Evolutionary conservation across 1,140 invertebrate genomes (phyloP).

Genomic region (Phenacoccus solenopsis): DNA sequence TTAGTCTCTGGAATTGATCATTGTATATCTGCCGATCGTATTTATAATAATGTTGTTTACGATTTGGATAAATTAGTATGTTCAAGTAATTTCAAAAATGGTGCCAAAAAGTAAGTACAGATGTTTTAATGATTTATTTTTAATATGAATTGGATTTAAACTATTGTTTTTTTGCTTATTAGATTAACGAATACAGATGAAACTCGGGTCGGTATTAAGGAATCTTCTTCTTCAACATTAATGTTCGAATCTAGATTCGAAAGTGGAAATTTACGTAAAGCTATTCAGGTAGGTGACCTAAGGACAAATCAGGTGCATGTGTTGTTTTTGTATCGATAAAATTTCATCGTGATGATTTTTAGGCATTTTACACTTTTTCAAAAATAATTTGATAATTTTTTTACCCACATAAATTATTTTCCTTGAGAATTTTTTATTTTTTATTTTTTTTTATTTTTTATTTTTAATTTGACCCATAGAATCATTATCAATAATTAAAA

Average conservation of each 20-base stretch:
- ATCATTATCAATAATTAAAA: no score
- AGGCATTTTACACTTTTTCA: no score
- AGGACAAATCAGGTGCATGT: no score
- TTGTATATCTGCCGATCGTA: conserved; percentile 41
- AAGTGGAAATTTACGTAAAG: conserved; percentile 78
- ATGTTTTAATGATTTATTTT: not conserved
- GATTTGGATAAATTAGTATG: conserved; percentile 48
- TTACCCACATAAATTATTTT: no score
- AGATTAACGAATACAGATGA: conserved; percentile 44
- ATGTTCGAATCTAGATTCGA: conserved; percentile 82
- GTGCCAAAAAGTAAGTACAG: conserved; percentile 12
- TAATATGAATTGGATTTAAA: not conserved
- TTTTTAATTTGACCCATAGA: no score
- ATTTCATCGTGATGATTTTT: no score
- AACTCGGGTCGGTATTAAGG: conserved; percentile 40
- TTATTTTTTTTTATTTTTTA: no score
- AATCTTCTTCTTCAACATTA: conserved; percentile 36
- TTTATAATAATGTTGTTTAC: conserved; percentile 54
- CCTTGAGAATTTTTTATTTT: no score
- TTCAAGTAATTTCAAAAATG: not conserved
- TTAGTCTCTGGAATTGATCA: conserved; percentile 45
- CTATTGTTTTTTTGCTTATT: not conserved
- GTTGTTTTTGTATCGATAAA: no score
- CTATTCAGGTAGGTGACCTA: conserved; percentile 60
- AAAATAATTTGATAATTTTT: no score